Conservation (phyloP, 2,797 vertebrate genomes). For the Sciurus vulgaris region DNA sequence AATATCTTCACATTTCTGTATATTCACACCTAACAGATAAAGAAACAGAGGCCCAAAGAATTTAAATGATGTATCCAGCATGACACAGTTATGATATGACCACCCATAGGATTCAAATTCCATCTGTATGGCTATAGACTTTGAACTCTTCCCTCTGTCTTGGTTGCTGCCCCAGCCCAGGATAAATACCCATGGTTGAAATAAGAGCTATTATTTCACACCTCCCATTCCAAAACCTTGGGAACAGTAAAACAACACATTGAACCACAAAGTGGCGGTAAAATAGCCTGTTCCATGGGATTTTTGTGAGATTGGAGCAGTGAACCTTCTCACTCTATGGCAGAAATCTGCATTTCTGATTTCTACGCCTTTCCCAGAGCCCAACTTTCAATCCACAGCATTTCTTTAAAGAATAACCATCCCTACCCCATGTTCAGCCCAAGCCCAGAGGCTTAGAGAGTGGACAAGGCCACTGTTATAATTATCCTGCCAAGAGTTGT, state of each 20-base stretch:
- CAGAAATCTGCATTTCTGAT: neutral
- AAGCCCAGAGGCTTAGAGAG: neutral
- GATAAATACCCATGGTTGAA: neutral
- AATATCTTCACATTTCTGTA: neutral
- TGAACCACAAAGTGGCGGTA: too few species aligned
- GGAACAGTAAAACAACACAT: neutral
- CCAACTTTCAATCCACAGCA: neutral
- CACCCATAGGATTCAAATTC: neutral
- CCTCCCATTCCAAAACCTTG: neutral
- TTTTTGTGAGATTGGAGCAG: neutral
- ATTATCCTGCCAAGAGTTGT: neutral
- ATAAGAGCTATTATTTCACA: rapidly evolving
- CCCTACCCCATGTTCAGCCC: neutral
- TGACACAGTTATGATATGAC: neutral
- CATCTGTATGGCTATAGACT: neutral
- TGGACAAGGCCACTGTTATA: neutral
- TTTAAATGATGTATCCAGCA: neutral
- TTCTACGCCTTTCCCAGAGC: neutral
- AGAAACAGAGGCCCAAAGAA: neutral
- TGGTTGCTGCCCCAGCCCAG: neutral
- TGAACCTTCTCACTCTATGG: neutral
- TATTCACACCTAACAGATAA: neutral
- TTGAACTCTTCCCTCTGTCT: neutral
- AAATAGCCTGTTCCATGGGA: neutral
- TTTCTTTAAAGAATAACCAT: neutral